phyloP scores from a whole-genome alignment of 1,140 invertebrate species.

The Trachelipus rathkii region DNA sequence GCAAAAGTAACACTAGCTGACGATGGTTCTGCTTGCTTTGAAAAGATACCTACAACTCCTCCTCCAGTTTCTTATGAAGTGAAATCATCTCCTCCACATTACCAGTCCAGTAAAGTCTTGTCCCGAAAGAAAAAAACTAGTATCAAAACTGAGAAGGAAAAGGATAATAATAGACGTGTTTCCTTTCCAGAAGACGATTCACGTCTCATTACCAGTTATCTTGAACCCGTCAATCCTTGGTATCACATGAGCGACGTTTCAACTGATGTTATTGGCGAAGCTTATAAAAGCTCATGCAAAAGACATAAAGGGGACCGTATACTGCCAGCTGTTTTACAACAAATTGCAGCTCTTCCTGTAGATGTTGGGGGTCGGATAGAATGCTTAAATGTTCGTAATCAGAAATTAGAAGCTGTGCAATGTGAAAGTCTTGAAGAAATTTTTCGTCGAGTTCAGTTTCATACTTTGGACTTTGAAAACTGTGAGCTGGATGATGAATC shows the following conservation, averaged over 20 bases:
- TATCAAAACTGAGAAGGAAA: background rate
- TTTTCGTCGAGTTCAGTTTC: conserved; percentile 68
- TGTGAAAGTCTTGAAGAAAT: conserved; percentile 73
- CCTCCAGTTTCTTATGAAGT: background rate
- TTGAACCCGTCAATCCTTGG: conserved; percentile 74
- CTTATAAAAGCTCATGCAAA: conserved; percentile 67
- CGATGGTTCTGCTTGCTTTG: background rate
- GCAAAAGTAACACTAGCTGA: background rate
- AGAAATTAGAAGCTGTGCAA: conserved; percentile 57
- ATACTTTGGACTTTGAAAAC: conserved; percentile 63
- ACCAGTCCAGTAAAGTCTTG: background rate
- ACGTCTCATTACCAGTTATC: conserved; percentile 68
- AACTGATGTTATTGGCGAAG: conserved; percentile 61
- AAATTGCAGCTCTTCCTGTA: conserved; percentile 56
- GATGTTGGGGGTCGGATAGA: conserved; percentile 50
- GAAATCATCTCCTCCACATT: background rate
- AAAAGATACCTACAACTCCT: background rate
- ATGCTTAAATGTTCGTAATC: conserved; percentile 56
- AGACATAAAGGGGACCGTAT: conserved; percentile 65
- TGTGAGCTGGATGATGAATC: conserved; percentile 68
- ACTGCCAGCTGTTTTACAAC: conserved; percentile 63
- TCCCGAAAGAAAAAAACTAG: background rate
- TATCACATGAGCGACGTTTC: conserved; percentile 56
- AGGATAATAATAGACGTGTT: conserved; percentile 53
- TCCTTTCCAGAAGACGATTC: conserved; percentile 68